Conservation (phyloP, 1,140 invertebrate species). For the Lethocerus indicus region DNA sequence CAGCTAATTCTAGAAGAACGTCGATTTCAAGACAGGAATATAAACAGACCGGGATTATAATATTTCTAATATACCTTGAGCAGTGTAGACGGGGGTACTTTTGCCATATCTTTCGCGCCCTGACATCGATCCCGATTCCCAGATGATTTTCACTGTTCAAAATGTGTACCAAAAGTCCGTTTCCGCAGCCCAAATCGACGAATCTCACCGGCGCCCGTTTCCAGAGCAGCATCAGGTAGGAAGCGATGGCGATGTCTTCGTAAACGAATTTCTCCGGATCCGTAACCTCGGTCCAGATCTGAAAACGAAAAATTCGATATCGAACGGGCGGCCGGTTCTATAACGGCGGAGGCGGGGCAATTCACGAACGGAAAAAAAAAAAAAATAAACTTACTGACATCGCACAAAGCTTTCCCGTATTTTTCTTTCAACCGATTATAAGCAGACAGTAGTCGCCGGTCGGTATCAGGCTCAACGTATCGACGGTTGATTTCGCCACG, state of each 20-base stretch:
- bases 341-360: neutral
- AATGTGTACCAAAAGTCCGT: constrained; percentile 85
- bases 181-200: constrained; percentile 91
- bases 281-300: constrained; percentile 78
- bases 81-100: constrained; percentile 36
- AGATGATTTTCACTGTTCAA: constrained; percentile 62
- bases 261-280: constrained; percentile 90
- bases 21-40: too few relatives aligned
- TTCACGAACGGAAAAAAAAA: neutral
- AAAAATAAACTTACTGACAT: constrained; percentile 27
- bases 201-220: constrained; percentile 44
- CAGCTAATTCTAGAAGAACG: too few relatives aligned
- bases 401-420: constrained; percentile 53
- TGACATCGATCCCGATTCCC: constrained; percentile 82
- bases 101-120: constrained; percentile 81
- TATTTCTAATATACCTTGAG: too few relatives aligned
- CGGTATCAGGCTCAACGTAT: constrained; percentile 44
- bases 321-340: neutral
- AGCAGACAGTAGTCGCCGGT: constrained; percentile 48
- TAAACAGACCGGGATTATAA: too few relatives aligned
- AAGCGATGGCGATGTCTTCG: constrained; percentile 90
- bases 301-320: constrained; percentile 18
- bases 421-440: constrained; percentile 64
- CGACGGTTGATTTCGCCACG: constrained; percentile 20
- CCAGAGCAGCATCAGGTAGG: constrained; percentile 77